A percentile compares a stretch with the other conserved stretches of the same genome.
Evolutionary conservation across 2,888 invertebrate genomes (phyloP).

Genomic region (Linnaemya tessellans): DNA sequence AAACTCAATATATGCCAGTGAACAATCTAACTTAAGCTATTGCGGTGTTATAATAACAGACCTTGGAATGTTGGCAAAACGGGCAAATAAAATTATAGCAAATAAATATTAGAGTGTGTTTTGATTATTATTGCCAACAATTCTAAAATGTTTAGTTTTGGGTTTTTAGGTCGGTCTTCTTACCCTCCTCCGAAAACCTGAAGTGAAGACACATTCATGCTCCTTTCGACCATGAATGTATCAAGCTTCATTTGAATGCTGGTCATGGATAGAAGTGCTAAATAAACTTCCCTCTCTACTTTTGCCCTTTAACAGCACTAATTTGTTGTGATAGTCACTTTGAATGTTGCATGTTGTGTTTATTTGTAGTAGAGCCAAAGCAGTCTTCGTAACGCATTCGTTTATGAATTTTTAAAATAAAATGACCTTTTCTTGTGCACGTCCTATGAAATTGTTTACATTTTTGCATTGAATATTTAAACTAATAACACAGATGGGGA

Average conservation of each 20-base stretch:
- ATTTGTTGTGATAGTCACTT: conserved; percentile 48
- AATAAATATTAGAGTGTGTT: no score
- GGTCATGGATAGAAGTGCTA: background rate
- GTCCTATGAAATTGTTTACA: conserved; percentile 35
- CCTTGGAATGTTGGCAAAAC: no score
- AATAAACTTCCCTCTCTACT: conserved; percentile 26
- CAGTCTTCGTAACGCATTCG: conserved; percentile 4
- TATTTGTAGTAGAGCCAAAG: background rate
- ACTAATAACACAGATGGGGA: conserved; percentile 15
- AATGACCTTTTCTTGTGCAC: background rate
- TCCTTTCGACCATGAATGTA: background rate
- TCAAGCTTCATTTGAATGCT: conserved; percentile 49
- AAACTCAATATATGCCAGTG: no score
- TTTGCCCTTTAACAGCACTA: conserved; percentile 44
- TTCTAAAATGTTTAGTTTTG: no score
- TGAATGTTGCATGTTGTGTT: conserved; percentile 6
- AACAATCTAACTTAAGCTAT: no score
- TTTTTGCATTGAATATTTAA: conserved; percentile 28
- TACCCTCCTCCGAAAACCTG: no score
- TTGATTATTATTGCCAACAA: no score
- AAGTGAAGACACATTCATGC: background rate
- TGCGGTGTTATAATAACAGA: no score
- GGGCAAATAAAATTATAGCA: no score
- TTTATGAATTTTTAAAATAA: conserved; percentile 12
- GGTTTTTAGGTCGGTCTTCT: no score